Base-by-base conservation (phyloP, 2,888 invertebrate species). In the Melipona bicolor region DNA sequence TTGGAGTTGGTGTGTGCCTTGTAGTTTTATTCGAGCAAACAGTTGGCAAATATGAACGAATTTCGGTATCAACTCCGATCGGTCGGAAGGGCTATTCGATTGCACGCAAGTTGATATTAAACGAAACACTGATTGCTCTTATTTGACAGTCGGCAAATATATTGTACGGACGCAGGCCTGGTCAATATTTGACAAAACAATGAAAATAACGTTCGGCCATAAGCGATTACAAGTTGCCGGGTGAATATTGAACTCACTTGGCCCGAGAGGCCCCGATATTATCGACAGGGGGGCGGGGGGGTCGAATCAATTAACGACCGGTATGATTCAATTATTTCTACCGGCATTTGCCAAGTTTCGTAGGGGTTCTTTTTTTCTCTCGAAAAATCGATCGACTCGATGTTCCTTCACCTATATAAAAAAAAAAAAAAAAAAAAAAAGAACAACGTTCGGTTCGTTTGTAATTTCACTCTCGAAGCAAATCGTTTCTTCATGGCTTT, bases 51-150 rank as follows among this genome's bases (percentile, higher is more conserved):
- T 81, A 83, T 81, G 81, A 76, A 81, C 67, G 83, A 76, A 83
- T 83, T 76, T 43, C 70, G 65, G 59, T 75, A 79, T 79, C 74
- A 71, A 65, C 54, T 67, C 59, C 61, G 76, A 80, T 83, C 74
- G 61, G 24, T 24, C 54, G 61, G 43, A 56, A 24, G n/a, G 54
- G 54, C 59, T 54, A 56, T 75, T 71, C 81, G 67, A 81, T 75
- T 71, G 76, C 52, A n/a, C 56, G 68, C 32, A 52, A 71, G 78
- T 59, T 79, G 75, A 74, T n/a, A n/a, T 75, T 76, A 79, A 82
- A 82, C 81, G 76, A 77, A 77, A 81, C 83, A 83, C 68, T 84
- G 83, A 83, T 84, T 84, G 79, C 79, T 79, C 75, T 76, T 72
- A 84, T 84, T 84, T 83, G 75, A 84, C 75, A 76, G 79, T 61